These are phyloP conservation scores for Siniperca undulata DNA, from an alignment of 2,797 vertebrate genomes.

Conservation along the genomic window DNA sequence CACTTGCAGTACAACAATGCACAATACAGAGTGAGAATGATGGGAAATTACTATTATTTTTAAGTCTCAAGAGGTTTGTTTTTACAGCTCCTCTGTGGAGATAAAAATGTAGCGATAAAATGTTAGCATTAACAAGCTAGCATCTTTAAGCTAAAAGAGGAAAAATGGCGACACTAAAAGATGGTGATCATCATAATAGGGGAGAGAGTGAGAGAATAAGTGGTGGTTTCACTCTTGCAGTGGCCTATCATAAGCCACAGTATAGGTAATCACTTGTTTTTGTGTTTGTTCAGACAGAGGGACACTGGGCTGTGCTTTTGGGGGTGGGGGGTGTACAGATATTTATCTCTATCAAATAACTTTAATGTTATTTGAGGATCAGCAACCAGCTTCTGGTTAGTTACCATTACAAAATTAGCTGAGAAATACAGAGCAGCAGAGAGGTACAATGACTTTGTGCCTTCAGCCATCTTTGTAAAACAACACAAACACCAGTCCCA, in stretches of 20 bases:
- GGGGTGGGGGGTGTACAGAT: constrained; percentile 37
- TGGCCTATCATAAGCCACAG: constrained; percentile 55
- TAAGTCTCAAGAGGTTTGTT: constrained; percentile 54
- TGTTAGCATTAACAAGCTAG: constrained; percentile 64
- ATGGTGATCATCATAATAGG: constrained; percentile 61
- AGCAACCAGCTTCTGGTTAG: constrained; percentile 69
- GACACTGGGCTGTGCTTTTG: constrained; percentile 71
- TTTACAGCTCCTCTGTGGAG: constrained; percentile 59
- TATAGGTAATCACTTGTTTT: constrained; percentile 63
- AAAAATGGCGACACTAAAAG: constrained; percentile 57
- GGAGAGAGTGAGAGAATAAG: constrained; percentile 65
- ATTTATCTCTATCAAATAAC: constrained; percentile 55
- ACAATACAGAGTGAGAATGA: constrained; percentile 48
- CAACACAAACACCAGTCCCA: constrained; percentile 66
- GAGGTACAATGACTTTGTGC: constrained; percentile 82
- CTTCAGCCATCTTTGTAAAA: constrained; percentile 75
- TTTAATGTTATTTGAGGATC: constrained; percentile 51
- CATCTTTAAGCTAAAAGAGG: constrained; percentile 61
- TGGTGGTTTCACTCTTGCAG: constrained; percentile 63
- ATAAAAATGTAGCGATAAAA: constrained; percentile 47
- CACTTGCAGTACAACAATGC: constrained; percentile 48
- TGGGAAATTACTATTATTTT: constrained; percentile 55
- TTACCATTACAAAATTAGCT: constrained; percentile 77
- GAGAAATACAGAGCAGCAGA: constrained; percentile 81
- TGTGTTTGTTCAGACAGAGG: constrained; percentile 55